Evolutionary conservation across 2,888 invertebrate genomes (phyloP), one percentile per base, ranked within the genome.

Genomic region (Auanema freiburgensis): DNA sequence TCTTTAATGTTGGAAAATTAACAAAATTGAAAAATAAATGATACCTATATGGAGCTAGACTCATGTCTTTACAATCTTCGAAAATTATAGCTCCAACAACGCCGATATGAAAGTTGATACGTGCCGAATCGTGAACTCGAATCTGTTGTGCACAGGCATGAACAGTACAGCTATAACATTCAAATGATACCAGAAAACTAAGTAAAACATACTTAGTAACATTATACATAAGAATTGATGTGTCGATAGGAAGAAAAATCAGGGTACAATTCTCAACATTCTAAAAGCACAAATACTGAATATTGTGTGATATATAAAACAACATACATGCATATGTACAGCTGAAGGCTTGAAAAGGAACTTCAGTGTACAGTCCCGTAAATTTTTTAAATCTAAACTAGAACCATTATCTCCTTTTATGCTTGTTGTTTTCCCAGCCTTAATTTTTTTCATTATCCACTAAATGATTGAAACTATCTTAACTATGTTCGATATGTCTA

Each of bases 121-220:
- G 58, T 25, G 50, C 23, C 12, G 70, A 73, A n/a, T 67, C 72
- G 52, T 76, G 76, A 23, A 76, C 67, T 25, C 76, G 72, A 21
- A 76, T 64, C 61, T 76, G 76, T 46, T 76, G 76, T 11, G 72
- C 72, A 10, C 65, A 59, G 5, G 67, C 73, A 50, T 59, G 70
- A 2, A 76, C 57, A n/a, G 46, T 46, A 1, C 70, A 46, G 25
- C 72, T 74, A 46, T 52, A 42, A 25, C 8, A 12, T 52, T 21
- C 5, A 52, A 21, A 41, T 6, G 1, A 33, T n/a, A 5, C 3
- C 6, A 14, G 18, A 44, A 4, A 57, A 41, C 18, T 54, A 5
- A 43, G 43, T 18, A 11, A 46, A n/a, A 62, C 63, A 52, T 4
- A 75, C 75, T 68, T 69, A 55, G 66, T 59, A 33, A 67, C 66